A percentile compares a stretch with the other conserved stretches of the same genome.
These are phyloP conservation scores for Crenuchus spilurus DNA, from an alignment of 2,797 vertebrate genomes.

Conservation along the genomic window DNA sequence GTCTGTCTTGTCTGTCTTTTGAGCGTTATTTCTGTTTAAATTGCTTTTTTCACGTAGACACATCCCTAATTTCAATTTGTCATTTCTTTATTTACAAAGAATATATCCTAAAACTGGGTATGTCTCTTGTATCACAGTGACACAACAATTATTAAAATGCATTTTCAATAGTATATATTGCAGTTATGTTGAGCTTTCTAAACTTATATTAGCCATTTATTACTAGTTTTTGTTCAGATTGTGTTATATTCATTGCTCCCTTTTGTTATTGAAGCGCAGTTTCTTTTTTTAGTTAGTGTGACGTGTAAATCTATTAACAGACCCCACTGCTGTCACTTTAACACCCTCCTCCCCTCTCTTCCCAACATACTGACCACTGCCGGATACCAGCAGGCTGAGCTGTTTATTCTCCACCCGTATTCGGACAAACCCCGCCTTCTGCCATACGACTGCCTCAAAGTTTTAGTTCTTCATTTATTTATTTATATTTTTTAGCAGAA, in stretches of 20 bases:
- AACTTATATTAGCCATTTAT: too few relatives aligned
- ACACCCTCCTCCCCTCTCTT: neutral
- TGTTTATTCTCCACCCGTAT: neutral
- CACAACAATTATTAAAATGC: too few relatives aligned
- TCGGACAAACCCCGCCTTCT: neutral
- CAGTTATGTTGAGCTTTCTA: too few relatives aligned
- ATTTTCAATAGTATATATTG: too few relatives aligned
- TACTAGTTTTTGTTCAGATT: neutral
- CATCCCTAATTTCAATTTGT: too few relatives aligned
- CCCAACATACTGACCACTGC: neutral
- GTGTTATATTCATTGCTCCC: neutral
- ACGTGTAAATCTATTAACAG: neutral
- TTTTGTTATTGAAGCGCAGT: neutral
- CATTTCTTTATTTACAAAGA: too few relatives aligned
- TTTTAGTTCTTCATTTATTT: neutral
- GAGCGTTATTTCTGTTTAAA: too few relatives aligned
- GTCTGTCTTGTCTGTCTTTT: too few relatives aligned
- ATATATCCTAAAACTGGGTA: too few relatives aligned
- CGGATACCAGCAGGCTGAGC: neutral
- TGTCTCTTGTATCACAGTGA: too few relatives aligned
- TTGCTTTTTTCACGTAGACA: too few relatives aligned
- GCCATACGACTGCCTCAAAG: neutral
- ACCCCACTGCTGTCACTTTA: neutral
- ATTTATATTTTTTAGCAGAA: neutral
- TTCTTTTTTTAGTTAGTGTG: slow-evolving; percentile 7